Conservation (phyloP, 2,888 invertebrate species). For the Diabrotica balteata region DNA sequence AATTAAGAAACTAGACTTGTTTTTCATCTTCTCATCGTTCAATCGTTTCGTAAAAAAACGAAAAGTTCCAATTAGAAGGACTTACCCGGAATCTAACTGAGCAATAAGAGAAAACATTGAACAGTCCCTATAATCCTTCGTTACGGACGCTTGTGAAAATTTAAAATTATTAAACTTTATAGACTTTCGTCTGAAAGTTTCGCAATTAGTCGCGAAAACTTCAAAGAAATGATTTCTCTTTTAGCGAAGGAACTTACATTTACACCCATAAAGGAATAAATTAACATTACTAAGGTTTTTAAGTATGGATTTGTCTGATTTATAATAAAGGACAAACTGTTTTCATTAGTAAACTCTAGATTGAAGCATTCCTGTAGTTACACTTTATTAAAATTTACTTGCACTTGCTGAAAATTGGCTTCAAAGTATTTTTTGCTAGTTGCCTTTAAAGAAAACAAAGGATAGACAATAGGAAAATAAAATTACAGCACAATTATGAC, state of each 20-base stretch:
- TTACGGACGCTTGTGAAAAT: slow-evolving; percentile 34
- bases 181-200: slow-evolving; percentile 33
- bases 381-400: too few species aligned
- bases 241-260: slow-evolving; percentile 16
- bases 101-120: slow-evolving; percentile 39
- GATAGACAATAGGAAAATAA: too few species aligned
- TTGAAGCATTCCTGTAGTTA: too few species aligned
- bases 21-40: slow-evolving; percentile 22
- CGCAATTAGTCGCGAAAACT: slow-evolving; percentile 33
- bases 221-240: slow-evolving; percentile 27
- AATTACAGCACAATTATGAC: too few species aligned
- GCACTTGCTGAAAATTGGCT: too few species aligned
- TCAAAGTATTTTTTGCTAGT: too few species aligned
- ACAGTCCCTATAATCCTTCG: slow-evolving; percentile 36
- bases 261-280: slow-evolving; percentile 15
- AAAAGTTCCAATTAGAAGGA: slow-evolving; percentile 43
- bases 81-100: slow-evolving; percentile 40
- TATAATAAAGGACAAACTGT: slow-evolving; percentile 3
- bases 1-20: slow-evolving; percentile 24
- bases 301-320: slow-evolving; percentile 1
- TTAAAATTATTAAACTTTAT: slow-evolving; percentile 38
- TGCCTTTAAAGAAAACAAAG: too few species aligned
- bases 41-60: slow-evolving; percentile 29
- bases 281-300: slow-evolving; percentile 9
- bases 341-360: not conserved